Evolutionary conservation across 1,140 invertebrate genomes (phyloP).

Genomic region (Archegozetes longisetosus): DNA sequence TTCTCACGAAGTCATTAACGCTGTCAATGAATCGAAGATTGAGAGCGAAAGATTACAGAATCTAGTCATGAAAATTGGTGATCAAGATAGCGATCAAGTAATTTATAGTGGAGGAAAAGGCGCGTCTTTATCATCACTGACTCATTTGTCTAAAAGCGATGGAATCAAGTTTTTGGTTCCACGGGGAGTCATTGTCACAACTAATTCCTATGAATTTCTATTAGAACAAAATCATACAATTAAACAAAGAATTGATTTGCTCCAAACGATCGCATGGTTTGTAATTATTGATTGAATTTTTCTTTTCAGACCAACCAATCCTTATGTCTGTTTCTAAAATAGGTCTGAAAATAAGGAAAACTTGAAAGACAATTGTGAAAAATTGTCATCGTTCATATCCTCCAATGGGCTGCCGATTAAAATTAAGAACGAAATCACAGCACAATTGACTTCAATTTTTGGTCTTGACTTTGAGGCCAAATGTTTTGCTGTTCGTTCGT

Average conservation of each 20-base stretch:
- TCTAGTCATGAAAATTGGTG: background rate
- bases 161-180: background rate
- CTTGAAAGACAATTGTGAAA: background rate
- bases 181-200: background rate
- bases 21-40: background rate
- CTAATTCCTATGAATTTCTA: background rate
- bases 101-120: background rate
- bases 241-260: background rate
- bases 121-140: background rate
- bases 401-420: background rate
- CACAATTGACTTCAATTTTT: background rate
- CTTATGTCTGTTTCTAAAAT: no score
- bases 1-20: no score
- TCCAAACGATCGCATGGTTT: background rate
- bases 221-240: background rate
- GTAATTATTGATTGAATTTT: background rate
- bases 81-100: background rate
- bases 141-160: background rate
- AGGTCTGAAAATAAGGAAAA: background rate
- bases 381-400: no score
- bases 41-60: background rate
- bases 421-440: background rate
- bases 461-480: background rate
- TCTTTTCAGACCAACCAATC: no score
- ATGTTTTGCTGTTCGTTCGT: conserved; percentile 40